A percentile compares a stretch with the other conserved stretches of the same genome.
These are phyloP conservation scores for Hormaphis cornu DNA, from an alignment of 1,140 invertebrate genomes.

Conservation along the genomic window DNA sequence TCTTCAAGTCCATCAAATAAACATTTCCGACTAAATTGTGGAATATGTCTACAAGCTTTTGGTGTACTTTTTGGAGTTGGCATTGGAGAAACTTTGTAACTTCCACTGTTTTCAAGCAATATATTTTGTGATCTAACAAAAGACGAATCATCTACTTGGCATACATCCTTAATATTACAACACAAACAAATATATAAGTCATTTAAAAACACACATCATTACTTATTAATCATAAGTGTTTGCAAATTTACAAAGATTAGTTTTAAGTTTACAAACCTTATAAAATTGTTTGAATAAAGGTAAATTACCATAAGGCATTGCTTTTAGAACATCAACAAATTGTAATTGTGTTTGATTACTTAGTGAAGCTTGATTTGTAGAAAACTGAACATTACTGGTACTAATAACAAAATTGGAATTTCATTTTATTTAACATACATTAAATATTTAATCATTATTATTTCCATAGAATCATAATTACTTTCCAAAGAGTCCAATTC, in stretches of 20 bases:
- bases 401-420: constrained; percentile 1
- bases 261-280: background rate
- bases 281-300: constrained; percentile 52
- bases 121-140: constrained; percentile 17
- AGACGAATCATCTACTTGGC: constrained; percentile 19
- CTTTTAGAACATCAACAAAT: constrained; percentile 46
- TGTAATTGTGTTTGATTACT: constrained; percentile 54
- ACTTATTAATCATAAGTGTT: too few relatives aligned
- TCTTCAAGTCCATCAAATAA: constrained; percentile 27
- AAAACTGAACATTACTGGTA: background rate
- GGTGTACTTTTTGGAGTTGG: constrained; percentile 8
- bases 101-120: constrained; percentile 15
- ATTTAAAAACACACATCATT: background rate
- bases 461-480: background rate
- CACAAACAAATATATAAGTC: background rate
- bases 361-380: background rate
- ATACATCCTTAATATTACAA: constrained; percentile 1
- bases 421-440: background rate
- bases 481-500: constrained; percentile 18
- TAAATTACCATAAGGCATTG: constrained; percentile 68
- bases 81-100: constrained; percentile 23
- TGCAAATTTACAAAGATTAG: background rate
- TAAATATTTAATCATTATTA: background rate
- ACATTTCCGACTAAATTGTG: constrained; percentile 20
- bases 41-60: constrained; percentile 6